These are phyloP conservation scores for Phyto melanocephala DNA, from an alignment of 2,888 invertebrate genomes.

Conservation along the genomic window DNA sequence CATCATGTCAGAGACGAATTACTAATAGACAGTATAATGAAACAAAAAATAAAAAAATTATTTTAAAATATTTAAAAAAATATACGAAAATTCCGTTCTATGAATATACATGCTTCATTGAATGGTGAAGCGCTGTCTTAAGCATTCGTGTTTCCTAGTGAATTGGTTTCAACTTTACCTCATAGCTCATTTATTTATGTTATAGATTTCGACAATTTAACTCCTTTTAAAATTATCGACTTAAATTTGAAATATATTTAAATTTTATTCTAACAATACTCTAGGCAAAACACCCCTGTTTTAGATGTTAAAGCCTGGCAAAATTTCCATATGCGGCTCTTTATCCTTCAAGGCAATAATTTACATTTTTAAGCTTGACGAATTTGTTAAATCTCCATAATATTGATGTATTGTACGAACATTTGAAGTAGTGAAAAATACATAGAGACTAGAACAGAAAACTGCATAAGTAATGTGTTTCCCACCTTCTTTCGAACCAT, in stretches of 20 bases:
- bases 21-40: too few relatives aligned
- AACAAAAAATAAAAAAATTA: too few relatives aligned
- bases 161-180: too few relatives aligned
- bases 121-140: too few relatives aligned
- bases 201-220: background rate
- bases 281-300: background rate
- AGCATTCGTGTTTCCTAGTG: too few relatives aligned
- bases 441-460: background rate
- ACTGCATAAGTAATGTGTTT: constrained; percentile 26
- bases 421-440: constrained; percentile 2
- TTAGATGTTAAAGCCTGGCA: background rate
- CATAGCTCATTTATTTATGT: too few relatives aligned
- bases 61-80: too few relatives aligned
- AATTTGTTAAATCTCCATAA: constrained; percentile 40
- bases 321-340: background rate
- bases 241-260: background rate
- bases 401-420: constrained; percentile 36
- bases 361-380: constrained; percentile 36
- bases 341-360: background rate
- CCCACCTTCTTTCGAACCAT: background rate
- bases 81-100: too few relatives aligned
- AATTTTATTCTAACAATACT: background rate
- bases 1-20: too few relatives aligned
- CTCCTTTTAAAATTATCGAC: background rate
- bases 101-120: too few relatives aligned